Conservation (phyloP, 2,113 vertebrate species). For the Dipodomys spectabilis region DNA sequence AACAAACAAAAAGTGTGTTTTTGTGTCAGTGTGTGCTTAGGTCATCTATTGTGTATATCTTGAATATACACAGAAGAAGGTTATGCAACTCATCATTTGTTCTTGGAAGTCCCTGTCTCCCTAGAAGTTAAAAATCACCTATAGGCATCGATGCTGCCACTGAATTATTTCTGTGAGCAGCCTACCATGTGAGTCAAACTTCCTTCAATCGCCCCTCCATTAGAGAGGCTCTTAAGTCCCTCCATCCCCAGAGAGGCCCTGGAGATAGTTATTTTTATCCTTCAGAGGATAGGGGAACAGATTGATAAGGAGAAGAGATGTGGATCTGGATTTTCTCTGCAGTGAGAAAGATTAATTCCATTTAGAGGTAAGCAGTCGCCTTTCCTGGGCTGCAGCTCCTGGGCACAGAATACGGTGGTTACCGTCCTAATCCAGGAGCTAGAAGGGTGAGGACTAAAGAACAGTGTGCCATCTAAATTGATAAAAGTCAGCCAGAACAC, state of each 20-base stretch:
- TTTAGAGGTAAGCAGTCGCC: not conserved
- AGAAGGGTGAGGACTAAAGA: not conserved
- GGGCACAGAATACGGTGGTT: not conserved
- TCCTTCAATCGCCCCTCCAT: not conserved
- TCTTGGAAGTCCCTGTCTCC: not conserved
- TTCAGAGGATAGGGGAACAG: not conserved
- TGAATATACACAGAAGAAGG: not conserved
- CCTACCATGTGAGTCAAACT: not conserved
- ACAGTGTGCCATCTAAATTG: not conserved
- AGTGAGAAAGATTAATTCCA: slow-evolving; percentile 12
- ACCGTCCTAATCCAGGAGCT: not conserved
- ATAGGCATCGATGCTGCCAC: not conserved
- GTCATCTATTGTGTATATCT: too few relatives aligned
- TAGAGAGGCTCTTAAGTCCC: not conserved
- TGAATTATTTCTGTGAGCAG: not conserved
- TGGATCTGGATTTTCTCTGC: slow-evolving; percentile 9
- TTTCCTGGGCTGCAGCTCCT: not conserved
- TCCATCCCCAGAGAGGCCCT: not conserved
- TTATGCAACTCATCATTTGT: not conserved
- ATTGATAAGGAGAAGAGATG: not conserved
- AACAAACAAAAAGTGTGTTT: too few relatives aligned
- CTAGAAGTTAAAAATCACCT: not conserved
- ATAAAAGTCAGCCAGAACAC: slow-evolving; percentile 13
- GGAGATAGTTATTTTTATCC: slow-evolving; percentile 62
- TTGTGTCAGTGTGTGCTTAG: not conserved